Percentiles rank a stretch among this genome's conserved stretches.
These are phyloP conservation scores for Athalia circularis DNA, from an alignment of 2,888 invertebrate species.

Conservation along the genomic window DNA sequence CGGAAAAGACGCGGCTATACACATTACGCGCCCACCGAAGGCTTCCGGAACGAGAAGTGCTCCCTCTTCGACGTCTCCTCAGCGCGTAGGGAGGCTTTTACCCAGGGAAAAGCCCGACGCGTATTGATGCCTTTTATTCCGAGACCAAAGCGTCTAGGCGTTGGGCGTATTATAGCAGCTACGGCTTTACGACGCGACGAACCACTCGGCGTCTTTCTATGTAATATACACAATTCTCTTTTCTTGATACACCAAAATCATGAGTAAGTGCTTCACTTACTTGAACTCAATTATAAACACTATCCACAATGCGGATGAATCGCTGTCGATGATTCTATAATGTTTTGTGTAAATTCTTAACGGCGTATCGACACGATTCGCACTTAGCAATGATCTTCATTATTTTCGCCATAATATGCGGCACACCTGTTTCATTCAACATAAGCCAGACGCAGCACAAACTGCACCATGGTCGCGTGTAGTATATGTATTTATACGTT, in stretches of 20 bases:
- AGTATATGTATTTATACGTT: not conserved
- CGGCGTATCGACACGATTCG: not conserved
- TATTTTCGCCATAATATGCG: conserved; percentile 23
- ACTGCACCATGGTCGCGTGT: no score
- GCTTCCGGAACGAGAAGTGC: conserved; percentile 38
- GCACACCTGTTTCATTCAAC: conserved; percentile 37
- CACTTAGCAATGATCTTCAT: conserved; percentile 9
- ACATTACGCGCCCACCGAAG: conserved; percentile 26
- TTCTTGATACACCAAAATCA: not conserved
- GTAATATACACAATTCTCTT: not conserved
- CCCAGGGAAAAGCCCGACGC: conserved; percentile 42
- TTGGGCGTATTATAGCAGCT: conserved; percentile 30
- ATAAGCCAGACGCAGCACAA: conserved; percentile 9
- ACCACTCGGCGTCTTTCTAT: not conserved
- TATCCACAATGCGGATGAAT: not conserved
- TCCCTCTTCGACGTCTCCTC: conserved; percentile 43
- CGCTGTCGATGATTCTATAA: not conserved
- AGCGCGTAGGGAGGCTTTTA: conserved; percentile 49
- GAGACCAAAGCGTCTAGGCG: conserved; percentile 38
- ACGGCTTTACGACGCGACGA: conserved; percentile 5
- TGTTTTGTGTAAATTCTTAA: conserved; percentile 15
- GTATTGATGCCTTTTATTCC: conserved; percentile 53
- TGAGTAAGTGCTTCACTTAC: not conserved
- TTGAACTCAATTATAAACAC: not conserved
- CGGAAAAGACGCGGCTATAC: conserved; percentile 19